phyloP scores from a whole-genome alignment of 2,797 vertebrate genomes.

The Bradypodion ventrale region DNA sequence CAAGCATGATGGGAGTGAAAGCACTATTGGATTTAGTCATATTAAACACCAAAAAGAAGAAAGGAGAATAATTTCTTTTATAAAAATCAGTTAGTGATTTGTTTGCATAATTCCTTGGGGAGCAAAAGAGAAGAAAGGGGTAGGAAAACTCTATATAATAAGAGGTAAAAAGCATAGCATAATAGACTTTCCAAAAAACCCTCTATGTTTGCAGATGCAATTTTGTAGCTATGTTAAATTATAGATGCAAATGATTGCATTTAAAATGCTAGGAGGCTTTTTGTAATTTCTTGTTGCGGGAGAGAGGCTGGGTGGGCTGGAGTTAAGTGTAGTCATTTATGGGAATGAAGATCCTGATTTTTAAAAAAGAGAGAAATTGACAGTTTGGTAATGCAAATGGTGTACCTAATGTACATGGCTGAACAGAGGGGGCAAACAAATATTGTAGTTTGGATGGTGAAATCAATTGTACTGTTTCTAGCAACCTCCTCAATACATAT shows the following conservation, averaged over 20 bases:
- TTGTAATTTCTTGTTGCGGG: constrained; percentile 29
- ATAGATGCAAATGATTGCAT: constrained; percentile 42
- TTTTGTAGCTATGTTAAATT: constrained; percentile 41
- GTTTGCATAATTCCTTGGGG: constrained; percentile 45
- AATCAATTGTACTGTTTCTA: constrained; percentile 11
- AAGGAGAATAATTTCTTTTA: constrained; percentile 34
- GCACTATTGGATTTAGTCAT: constrained; percentile 57
- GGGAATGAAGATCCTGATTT: constrained; percentile 34
- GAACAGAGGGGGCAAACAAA: constrained; percentile 15
- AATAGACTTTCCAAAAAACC: constrained; percentile 37
- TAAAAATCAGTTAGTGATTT: constrained; percentile 42
- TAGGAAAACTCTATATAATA: constrained; percentile 28
- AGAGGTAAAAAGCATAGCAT: constrained; percentile 38
- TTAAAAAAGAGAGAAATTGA: background rate
- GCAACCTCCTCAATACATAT: background rate
- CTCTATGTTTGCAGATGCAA: constrained; percentile 40
- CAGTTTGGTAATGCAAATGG: constrained; percentile 29
- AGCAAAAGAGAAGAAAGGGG: constrained; percentile 26
- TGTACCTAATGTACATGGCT: background rate
- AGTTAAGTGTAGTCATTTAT: constrained; percentile 31
- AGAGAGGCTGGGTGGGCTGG: background rate
- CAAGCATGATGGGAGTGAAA: constrained; percentile 58
- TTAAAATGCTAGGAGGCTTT: constrained; percentile 35
- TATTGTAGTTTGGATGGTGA: constrained; percentile 17
- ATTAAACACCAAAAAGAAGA: constrained; percentile 54